phyloP scores from a whole-genome alignment of 2,113 vertebrate genomes.

The Anseranas semipalmata region DNA sequence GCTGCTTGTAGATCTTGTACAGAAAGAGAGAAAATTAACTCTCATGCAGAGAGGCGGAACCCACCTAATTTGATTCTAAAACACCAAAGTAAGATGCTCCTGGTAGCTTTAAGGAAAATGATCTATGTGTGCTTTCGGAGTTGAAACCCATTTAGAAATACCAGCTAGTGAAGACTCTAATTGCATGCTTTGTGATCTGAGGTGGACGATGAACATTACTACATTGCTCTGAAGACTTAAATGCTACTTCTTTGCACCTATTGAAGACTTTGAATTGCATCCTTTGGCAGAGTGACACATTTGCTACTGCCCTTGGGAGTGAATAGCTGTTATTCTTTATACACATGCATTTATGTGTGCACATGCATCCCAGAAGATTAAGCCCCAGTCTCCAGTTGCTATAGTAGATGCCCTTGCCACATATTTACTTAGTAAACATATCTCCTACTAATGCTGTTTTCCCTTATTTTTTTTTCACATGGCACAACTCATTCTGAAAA shows the following conservation, averaged over 20 bases:
- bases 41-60: not conserved
- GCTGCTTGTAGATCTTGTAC: not conserved
- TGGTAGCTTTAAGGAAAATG: not conserved
- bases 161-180: not conserved
- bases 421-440: not conserved
- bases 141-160: not conserved
- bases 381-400: not conserved
- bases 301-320: not conserved
- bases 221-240: not conserved
- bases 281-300: not conserved
- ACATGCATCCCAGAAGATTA: not conserved
- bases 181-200: not conserved
- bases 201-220: not conserved
- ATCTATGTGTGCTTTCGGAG: not conserved
- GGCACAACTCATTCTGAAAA: not conserved
- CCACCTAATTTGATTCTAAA: not conserved
- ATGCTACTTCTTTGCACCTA: not conserved
- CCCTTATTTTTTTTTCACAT: not conserved
- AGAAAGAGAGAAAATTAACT: not conserved
- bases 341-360: not conserved
- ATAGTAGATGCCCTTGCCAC: not conserved
- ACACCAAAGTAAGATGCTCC: not conserved
- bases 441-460: not conserved
- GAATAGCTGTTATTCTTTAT: not conserved
- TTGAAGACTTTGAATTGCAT: not conserved